Base-by-base conservation (phyloP, 2,888 invertebrate genomes). In the Schizaphis graminum region DNA sequence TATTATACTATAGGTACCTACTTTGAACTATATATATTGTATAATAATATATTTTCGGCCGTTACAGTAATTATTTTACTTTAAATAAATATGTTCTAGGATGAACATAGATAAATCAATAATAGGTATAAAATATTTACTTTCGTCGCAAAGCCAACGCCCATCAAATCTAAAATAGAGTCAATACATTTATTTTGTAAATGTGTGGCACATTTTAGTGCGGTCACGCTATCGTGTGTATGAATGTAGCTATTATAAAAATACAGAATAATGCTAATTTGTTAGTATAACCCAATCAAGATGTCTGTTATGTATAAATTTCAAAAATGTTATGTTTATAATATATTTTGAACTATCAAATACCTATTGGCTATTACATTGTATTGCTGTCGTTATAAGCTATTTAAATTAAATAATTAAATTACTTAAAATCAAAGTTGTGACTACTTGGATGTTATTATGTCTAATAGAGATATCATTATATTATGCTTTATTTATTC, bases 151-250 rank as follows among this genome's bases (percentile, higher is more conserved):
- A 41, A 84, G 91, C 91, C 91, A 91, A 91, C 91, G 91, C 91
- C 91, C 91, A 84, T 91, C 84, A 91, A 41, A 84, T 91, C 35
- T 53, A 91, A 91, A 91, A 91, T 85, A 84, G 56, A 91, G 41
- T 28, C n/a, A 49, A 91, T 91, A 77, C 35, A 56, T 91, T 56
- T 84, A 84, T 91, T 91, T 91, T 53, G 53, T 91, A 91, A 84
- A 91, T 56, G 28, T 16, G 28, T 28, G 35, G 35, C 13, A 26
- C 44, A 56, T 91, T 85, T 85, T 44, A n/a, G 85, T 44, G 26
- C 24, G 7, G 90, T 90, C 90, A 90, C 90, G 90, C 90, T 67
- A 57, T 57, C 7, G n/a, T 41, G 44, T n/a, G 57, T 35, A 57
- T 11, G 10, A 47, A 84, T 21, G 7, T 16, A 77, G 47, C 16